Conservation (phyloP, 2,888 invertebrate genomes). For the Galeopsomyia nigrocyanea region DNA sequence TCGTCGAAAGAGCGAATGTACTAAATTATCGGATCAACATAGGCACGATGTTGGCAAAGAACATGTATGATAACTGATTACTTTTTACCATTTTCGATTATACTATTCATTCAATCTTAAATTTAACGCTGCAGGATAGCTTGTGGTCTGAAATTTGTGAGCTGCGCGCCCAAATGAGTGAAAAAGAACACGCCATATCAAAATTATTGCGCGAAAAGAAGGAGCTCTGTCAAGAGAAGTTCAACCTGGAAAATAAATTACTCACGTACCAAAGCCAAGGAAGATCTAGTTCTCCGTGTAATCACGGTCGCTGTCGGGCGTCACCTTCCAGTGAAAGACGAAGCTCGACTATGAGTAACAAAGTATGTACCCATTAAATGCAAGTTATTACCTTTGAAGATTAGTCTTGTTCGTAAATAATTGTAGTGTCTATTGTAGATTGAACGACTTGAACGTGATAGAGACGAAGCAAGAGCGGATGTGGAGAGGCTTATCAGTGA, state of each 20-base stretch:
- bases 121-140: constrained; percentile 36
- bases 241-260: constrained; percentile 66
- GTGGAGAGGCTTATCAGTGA: constrained; percentile 74
- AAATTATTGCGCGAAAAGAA: constrained; percentile 68
- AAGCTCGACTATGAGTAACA: constrained; percentile 12
- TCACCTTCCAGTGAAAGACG: constrained; percentile 17
- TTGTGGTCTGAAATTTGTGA: constrained; percentile 46
- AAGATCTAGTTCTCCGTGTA: constrained; percentile 53
- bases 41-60: constrained; percentile 61
- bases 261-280: constrained; percentile 58
- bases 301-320: constrained; percentile 46
- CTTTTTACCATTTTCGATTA: not conserved
- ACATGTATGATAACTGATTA: constrained; percentile 45
- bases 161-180: constrained; percentile 50
- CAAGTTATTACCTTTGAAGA: not conserved
- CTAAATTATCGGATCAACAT: constrained; percentile 66
- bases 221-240: constrained; percentile 68
- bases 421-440: constrained; percentile 49
- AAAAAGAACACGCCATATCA: constrained; percentile 66
- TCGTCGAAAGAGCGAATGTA: constrained; percentile 70
- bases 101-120: constrained; percentile 1
- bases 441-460: constrained; percentile 71
- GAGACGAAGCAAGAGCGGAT: constrained; percentile 72
- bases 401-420: not conserved
- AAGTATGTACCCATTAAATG: constrained; percentile 19